phyloP scores from a whole-genome alignment of 1,140 invertebrate species.

The Scaptomyza montana region DNA sequence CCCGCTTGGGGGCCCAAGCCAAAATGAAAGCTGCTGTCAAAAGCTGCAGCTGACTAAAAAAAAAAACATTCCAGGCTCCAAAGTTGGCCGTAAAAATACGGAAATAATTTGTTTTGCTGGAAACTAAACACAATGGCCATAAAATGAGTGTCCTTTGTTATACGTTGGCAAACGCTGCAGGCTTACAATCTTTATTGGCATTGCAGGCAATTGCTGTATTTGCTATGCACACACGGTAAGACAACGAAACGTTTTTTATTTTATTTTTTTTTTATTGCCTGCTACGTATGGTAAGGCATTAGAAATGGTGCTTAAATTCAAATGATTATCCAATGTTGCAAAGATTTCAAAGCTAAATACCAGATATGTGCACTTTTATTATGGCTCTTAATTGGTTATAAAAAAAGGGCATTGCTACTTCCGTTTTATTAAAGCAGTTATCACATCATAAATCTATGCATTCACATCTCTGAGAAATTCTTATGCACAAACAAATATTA shows the following conservation, averaged over 20 bases:
- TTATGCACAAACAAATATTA: neutral
- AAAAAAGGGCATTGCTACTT: neutral
- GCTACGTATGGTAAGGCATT: neutral
- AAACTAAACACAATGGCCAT: slow-evolving; percentile 35
- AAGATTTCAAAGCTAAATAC: slow-evolving; percentile 13
- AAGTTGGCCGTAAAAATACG: slow-evolving; percentile 17
- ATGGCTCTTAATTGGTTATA: neutral
- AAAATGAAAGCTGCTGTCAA: slow-evolving; percentile 16
- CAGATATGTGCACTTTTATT: slow-evolving; percentile 15
- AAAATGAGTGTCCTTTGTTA: slow-evolving; percentile 22
- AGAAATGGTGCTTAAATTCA: slow-evolving; percentile 20
- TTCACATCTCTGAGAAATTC: neutral
- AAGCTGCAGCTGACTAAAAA: neutral
- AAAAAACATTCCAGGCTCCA: neutral
- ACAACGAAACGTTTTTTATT: neutral
- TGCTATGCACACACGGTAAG: slow-evolving; percentile 5
- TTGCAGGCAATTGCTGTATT: slow-evolving; percentile 26
- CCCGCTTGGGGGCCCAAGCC: slow-evolving; percentile 13
- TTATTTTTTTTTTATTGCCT: slow-evolving; percentile 36
- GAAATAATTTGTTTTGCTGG: slow-evolving; percentile 14
- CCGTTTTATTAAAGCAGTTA: neutral
- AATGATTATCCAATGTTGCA: slow-evolving; percentile 18
- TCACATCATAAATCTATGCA: neutral
- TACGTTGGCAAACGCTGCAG: slow-evolving; percentile 38
- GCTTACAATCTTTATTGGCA: slow-evolving; percentile 37